Conservation (phyloP, 2,888 invertebrate genomes). For the Nomada goodeniana region DNA sequence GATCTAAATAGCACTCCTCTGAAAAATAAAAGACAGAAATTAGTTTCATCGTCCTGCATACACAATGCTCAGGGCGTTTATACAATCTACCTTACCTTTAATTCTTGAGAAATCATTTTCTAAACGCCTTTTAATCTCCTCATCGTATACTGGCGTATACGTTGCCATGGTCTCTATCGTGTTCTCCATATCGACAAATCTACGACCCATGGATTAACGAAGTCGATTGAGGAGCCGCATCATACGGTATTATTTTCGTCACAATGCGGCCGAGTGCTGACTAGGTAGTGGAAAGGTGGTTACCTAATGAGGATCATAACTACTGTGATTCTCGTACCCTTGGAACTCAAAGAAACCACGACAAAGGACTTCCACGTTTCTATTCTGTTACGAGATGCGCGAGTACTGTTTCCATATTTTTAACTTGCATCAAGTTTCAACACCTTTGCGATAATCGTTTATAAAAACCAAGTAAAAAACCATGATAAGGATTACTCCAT, state of each 20-base stretch:
- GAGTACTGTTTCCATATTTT: background rate
- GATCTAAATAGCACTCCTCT: constrained; percentile 94
- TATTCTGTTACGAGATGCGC: background rate
- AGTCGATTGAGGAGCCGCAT: background rate
- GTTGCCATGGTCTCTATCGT: constrained; percentile 45
- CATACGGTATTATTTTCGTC: background rate
- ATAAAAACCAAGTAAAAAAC: background rate
- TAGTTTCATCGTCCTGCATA: background rate
- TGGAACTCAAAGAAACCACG: background rate
- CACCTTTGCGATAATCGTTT: background rate
- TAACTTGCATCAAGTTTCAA: background rate
- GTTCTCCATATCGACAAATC: constrained; percentile 65
- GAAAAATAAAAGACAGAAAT: constrained; percentile 67
- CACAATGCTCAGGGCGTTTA: background rate
- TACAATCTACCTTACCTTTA: constrained; percentile 73
- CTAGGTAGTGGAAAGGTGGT: background rate
- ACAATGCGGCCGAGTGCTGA: background rate
- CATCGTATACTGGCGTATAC: constrained; percentile 77
- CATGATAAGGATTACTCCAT: background rate
- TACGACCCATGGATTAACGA: background rate
- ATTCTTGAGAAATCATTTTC: constrained; percentile 78
- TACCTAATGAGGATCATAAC: constrained; percentile 33
- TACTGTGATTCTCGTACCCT: background rate
- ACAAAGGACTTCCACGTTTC: background rate
- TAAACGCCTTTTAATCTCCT: constrained; percentile 69